Evolutionary conservation across 1,140 invertebrate species (phyloP).

Genomic region (Grapholita molesta): DNA sequence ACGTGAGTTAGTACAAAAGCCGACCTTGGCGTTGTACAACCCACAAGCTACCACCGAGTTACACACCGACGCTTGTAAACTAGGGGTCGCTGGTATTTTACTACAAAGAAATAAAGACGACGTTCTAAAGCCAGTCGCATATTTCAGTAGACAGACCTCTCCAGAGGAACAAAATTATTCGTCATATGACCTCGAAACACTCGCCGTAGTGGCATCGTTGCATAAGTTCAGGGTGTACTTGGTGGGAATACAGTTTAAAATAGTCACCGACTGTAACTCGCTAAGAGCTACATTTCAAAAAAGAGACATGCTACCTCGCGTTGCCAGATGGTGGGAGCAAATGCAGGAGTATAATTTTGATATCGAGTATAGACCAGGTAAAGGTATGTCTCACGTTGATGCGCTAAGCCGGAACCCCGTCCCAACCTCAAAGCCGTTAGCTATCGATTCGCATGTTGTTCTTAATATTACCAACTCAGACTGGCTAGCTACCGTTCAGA

Average conservation of each 20-base stretch:
- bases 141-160: slow-evolving; percentile 24
- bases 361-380: slow-evolving; percentile 35
- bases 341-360: slow-evolving; percentile 43
- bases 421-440: not conserved
- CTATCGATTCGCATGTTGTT: not conserved
- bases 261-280: slow-evolving; percentile 48
- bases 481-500: slow-evolving; percentile 35
- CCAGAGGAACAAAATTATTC: not conserved
- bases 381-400: slow-evolving; percentile 43
- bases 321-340: slow-evolving; percentile 41
- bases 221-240: not conserved
- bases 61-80: slow-evolving; percentile 43
- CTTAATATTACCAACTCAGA: not conserved
- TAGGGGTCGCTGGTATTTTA: slow-evolving; percentile 21
- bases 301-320: slow-evolving; percentile 29
- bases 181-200: not conserved
- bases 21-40: slow-evolving; percentile 33
- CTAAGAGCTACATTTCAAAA: slow-evolving; percentile 32
- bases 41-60: slow-evolving; percentile 35
- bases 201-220: not conserved
- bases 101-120: slow-evolving; percentile 20
- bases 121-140: not conserved
- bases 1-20: slow-evolving; percentile 11
- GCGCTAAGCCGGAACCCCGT: slow-evolving; percentile 37
- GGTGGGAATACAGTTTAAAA: slow-evolving; percentile 32